Percentiles rank a stretch among this genome's conserved stretches.
These are phyloP conservation scores for Epirrhoe alternata DNA, from an alignment of 2,888 invertebrate species.

Conservation along the genomic window DNA sequence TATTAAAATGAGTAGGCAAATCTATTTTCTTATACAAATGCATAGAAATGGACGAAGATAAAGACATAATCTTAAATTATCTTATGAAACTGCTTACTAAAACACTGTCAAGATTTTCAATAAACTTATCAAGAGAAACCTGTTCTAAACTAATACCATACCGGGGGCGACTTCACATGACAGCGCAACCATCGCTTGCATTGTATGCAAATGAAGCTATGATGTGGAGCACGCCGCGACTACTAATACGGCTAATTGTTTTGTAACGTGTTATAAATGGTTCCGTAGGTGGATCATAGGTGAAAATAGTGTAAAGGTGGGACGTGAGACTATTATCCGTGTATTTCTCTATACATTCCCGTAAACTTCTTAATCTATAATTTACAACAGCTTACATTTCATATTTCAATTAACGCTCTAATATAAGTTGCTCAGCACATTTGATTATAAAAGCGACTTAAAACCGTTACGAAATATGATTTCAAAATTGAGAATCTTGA, in stretches of 20 bases:
- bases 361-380: too few relatives aligned
- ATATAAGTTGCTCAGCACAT: too few relatives aligned
- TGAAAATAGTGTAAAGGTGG: background rate
- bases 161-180: constrained; percentile 54
- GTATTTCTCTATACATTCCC: too few relatives aligned
- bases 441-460: background rate
- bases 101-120: constrained; percentile 27
- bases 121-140: constrained; percentile 35
- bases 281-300: constrained; percentile 10
- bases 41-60: too few relatives aligned
- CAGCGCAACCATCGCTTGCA: constrained; percentile 57
- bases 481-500: background rate
- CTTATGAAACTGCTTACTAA: background rate
- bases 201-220: constrained; percentile 73
- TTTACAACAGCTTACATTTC: too few relatives aligned
- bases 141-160: constrained; percentile 17
- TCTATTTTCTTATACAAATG: too few relatives aligned
- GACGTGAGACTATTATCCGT: background rate
- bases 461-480: background rate
- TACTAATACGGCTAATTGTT: constrained; percentile 55
- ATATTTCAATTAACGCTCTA: too few relatives aligned
- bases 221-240: constrained; percentile 60
- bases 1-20: too few relatives aligned
- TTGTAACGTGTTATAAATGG: constrained; percentile 44
- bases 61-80: too few relatives aligned